These are phyloP conservation scores for Halictus quadricinctus DNA, from an alignment of 2,888 invertebrate species.

Conservation along the genomic window DNA sequence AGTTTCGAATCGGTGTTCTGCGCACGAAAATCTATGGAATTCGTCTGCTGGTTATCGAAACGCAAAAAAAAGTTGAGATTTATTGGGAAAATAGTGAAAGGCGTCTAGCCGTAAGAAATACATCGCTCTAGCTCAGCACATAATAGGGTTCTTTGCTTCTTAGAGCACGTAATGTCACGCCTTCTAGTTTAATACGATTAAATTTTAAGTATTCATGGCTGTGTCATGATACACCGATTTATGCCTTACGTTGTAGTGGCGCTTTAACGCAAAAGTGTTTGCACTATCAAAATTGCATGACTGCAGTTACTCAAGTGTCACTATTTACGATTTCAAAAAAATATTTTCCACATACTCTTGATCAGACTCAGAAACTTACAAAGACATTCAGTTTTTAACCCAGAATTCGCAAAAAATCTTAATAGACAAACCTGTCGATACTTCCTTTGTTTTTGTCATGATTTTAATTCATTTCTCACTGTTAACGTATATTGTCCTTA, in stretches of 20 bases:
- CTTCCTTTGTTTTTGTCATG: no score
- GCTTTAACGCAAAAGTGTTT: no score
- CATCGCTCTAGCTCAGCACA: slow-evolving; percentile 1
- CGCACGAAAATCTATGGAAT: no score
- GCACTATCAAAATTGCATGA: not conserved
- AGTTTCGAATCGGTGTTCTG: no score
- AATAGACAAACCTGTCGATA: no score
- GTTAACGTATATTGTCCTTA: no score
- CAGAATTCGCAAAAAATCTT: no score
- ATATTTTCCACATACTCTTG: not conserved
- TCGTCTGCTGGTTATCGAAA: no score
- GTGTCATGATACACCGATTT: not conserved
- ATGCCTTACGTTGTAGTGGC: not conserved
- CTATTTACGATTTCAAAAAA: not conserved
- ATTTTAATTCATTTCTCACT: no score
- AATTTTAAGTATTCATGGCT: slow-evolving; percentile 6
- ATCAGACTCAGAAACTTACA: no score
- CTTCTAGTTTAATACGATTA: not conserved
- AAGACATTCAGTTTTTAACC: no score
- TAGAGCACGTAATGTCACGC: not conserved
- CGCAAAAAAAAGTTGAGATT: no score
- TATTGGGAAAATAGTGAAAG: not conserved
- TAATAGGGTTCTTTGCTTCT: slow-evolving; percentile 4
- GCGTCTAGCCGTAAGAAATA: not conserved
- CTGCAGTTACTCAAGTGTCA: not conserved